Percentiles rank a stretch among this genome's conserved stretches.
Conservation (phyloP, 2,797 vertebrate genomes). For the Monodelphis domestica region DNA sequence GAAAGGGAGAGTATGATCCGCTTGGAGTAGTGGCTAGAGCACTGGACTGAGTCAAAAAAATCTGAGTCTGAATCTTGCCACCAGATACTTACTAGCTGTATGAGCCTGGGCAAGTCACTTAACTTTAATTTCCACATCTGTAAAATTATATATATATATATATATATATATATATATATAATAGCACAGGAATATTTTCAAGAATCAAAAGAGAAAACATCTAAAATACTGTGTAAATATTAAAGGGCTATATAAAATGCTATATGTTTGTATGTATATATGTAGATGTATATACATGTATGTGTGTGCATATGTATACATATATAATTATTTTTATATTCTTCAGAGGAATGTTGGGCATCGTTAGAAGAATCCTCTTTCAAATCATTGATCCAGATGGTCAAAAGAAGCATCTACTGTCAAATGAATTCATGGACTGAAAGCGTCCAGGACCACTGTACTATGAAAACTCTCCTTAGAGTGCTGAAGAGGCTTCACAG, state of each 20-base stretch:
- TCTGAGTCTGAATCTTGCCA: background rate
- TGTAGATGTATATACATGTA: background rate
- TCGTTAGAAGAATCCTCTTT: conserved; percentile 67
- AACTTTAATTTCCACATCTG: background rate
- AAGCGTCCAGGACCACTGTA: background rate
- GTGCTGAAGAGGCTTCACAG: conserved; percentile 74
- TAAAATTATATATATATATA: too few species aligned
- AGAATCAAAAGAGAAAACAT: background rate
- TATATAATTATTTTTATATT: conserved; percentile 27
- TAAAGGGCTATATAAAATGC: background rate
- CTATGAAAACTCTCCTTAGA: conserved; percentile 60
- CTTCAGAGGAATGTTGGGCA: conserved; percentile 76
- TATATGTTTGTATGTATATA: background rate
- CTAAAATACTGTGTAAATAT: background rate
- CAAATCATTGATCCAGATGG: conserved; percentile 70
- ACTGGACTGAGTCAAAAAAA: background rate
- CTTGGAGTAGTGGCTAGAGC: background rate
- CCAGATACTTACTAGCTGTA: background rate
- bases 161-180: too few species aligned
- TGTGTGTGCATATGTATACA: background rate
- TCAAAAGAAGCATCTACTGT: conserved; percentile 65
- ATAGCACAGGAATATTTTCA: background rate
- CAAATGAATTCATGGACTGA: conserved; percentile 13
- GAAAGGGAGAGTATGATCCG: background rate
- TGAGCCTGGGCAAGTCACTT: background rate